Evolutionary conservation across 2,113 vertebrate species (phyloP).

Genomic region (Scomber colias): DNA sequence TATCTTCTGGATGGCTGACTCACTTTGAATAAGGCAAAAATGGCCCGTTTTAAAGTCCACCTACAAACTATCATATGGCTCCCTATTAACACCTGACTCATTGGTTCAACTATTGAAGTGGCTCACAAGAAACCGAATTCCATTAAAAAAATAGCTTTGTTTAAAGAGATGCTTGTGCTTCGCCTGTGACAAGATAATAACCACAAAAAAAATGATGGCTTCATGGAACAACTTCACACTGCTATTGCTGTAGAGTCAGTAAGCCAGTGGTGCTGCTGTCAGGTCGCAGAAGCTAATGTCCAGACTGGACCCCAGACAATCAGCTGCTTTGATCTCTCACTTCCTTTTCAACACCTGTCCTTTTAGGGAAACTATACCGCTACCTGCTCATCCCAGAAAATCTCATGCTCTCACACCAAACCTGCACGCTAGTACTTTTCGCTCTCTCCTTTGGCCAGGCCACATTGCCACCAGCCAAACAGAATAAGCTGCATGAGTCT

Average conservation of each 20-base stretch:
- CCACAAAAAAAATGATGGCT: conserved; percentile 38
- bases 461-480: conserved; percentile 27
- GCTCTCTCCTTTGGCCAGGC: conserved; percentile 19
- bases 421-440: background rate
- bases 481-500: conserved; percentile 30
- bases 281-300: conserved; percentile 23
- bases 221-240: conserved; percentile 22
- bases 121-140: conserved; percentile 55
- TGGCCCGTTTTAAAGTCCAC: conserved; percentile 33
- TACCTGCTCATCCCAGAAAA: conserved; percentile 5
- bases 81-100: conserved; percentile 52
- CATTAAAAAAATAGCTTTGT: conserved; percentile 59
- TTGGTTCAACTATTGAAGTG: conserved; percentile 50
- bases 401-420: background rate
- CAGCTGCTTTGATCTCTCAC: conserved; percentile 51
- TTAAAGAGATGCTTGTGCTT: conserved; percentile 31
- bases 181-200: conserved; percentile 50
- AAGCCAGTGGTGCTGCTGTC: conserved; percentile 10
- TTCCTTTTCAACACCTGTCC: conserved; percentile 7
- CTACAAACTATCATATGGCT: conserved; percentile 29
- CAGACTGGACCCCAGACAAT: conserved; percentile 31
- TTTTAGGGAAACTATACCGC: background rate
- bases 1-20: conserved; percentile 19
- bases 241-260: conserved; percentile 14
- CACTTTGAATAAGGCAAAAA: conserved; percentile 44